A percentile compares a stretch with the other conserved stretches of the same genome.
Evolutionary conservation across 2,797 vertebrate genomes (phyloP).

Genomic region (Enteromius argenteus): DNA sequence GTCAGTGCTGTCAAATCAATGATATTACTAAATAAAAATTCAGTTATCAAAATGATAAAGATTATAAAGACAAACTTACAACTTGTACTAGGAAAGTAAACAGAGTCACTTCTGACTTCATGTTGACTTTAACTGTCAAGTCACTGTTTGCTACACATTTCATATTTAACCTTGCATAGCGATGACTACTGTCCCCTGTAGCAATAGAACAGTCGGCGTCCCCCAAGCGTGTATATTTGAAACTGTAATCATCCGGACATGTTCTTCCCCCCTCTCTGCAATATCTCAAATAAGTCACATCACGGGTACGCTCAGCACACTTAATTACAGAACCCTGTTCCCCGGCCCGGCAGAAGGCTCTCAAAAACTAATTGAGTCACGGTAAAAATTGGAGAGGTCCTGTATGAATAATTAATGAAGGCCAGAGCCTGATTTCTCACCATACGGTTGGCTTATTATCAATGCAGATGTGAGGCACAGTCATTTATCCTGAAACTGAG

Average conservation of each 20-base stretch:
- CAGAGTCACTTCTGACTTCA: background rate
- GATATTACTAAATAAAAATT: too few relatives aligned
- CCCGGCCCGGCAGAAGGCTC: constrained; percentile 41
- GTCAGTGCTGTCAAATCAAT: too few relatives aligned
- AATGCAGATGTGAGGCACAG: constrained; percentile 61
- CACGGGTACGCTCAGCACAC: constrained; percentile 33
- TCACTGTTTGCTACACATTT: background rate
- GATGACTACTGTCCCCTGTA: background rate
- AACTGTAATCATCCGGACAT: constrained; percentile 22
- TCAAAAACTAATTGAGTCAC: constrained; percentile 61
- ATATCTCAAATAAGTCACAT: constrained; percentile 41
- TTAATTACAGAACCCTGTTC: constrained; percentile 52
- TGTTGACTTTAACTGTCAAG: constrained; percentile 10
- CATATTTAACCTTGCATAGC: constrained; percentile 8
- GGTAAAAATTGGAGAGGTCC: constrained; percentile 55
- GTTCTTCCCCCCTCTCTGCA: constrained; percentile 33
- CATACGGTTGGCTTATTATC: constrained; percentile 59
- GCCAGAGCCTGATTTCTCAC: constrained; percentile 50
- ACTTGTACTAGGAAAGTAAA: background rate
- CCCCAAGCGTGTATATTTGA: constrained; percentile 27
- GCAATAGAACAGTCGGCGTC: background rate
- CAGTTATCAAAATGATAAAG: background rate
- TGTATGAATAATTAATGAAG: constrained; percentile 63
- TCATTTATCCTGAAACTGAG: constrained; percentile 50
- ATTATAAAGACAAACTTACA: background rate